Evolutionary conservation across 2,113 vertebrate genomes (phyloP).

Genomic region (Hydrolagus affinis): DNA sequence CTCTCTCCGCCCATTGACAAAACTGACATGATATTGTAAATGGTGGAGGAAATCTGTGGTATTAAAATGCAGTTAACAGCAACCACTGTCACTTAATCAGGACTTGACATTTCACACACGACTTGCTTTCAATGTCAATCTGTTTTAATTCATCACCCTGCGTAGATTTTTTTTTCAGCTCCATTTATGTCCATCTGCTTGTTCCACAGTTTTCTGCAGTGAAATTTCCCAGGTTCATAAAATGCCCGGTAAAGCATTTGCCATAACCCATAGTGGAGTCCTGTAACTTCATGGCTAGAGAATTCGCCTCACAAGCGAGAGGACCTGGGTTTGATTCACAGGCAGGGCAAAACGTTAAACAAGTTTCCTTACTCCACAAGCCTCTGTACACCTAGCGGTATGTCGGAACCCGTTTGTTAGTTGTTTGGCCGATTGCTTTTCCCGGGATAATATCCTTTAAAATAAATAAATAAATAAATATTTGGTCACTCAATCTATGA

Average conservation of each 20-base stretch:
- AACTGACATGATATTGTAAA: background rate
- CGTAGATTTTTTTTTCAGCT: background rate
- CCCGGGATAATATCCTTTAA: too few species aligned
- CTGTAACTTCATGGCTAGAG: too few species aligned
- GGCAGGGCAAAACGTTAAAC: too few species aligned
- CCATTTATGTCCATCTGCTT: background rate
- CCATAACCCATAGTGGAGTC: background rate
- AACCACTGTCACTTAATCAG: slow-evolving; percentile 11
- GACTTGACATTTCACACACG: background rate
- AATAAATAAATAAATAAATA: too few species aligned
- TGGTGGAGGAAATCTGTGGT: background rate
- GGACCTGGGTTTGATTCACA: too few species aligned
- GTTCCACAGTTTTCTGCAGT: background rate
- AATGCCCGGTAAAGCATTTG: background rate
- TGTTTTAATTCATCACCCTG: background rate
- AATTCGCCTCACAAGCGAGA: too few species aligned
- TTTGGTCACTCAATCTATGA: too few species aligned
- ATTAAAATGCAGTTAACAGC: slow-evolving; percentile 17
- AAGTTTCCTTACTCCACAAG: too few species aligned
- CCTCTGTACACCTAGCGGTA: too few species aligned
- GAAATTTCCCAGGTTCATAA: background rate
- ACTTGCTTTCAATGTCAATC: background rate
- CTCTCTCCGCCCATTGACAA: background rate
- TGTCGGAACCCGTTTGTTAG: too few species aligned
- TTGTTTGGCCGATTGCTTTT: too few species aligned